Base-by-base conservation (phyloP, 2,797 vertebrate genomes). In the Holocentrus rufus region DNA sequence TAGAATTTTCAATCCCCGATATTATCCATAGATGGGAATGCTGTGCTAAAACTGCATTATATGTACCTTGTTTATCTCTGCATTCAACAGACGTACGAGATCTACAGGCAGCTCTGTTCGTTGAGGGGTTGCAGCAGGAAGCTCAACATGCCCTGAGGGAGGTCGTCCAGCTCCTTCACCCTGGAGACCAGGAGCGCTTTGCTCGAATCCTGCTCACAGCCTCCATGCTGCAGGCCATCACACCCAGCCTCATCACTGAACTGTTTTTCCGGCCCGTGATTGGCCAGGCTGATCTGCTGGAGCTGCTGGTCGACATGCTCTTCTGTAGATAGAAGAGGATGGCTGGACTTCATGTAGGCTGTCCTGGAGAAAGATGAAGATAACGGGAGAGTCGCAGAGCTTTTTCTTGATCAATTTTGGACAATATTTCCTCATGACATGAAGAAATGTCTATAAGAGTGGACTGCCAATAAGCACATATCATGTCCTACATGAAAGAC, bases 221-320 rank as follows among this genome's bases (percentile, higher is more conserved):
- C 46, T 95, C 95, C 46, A 87, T 91, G 11, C 84, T 98, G 27
- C 94, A 94, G 62, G 93, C 94, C 59, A 91, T 97, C 80, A 93
- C 96, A 0, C 91, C 95, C 0, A 34, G 86, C 27, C 93, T 98
- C 67, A 85, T 98, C 85, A 93, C 92, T 0, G 94, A 96, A 52
- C 96, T 98, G 39, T 97, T 98, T 91, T 97, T 98, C 89, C 89
- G 95, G 44, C 95, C 96, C 0, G 8, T 98, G 82, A 96, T 97
- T 6, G 97, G 96, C 39, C 91, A 93, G 5, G 74, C 93, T 0
- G 94, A 96, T 69, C 95, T 98, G 9, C 63, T 94, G 2, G 93
- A 95, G 74, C 92, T 98, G 54, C 85, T 98, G 4, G 86, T 85
- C 0, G 95, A 97, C 75, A 97, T 97, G 95, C 93, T 98, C 56